Percentiles rank a stretch among this genome's conserved stretches.
Evolutionary conservation across 2,113 vertebrate genomes (phyloP).

Genomic region (Cryptomyrus ogoouensis): DNA sequence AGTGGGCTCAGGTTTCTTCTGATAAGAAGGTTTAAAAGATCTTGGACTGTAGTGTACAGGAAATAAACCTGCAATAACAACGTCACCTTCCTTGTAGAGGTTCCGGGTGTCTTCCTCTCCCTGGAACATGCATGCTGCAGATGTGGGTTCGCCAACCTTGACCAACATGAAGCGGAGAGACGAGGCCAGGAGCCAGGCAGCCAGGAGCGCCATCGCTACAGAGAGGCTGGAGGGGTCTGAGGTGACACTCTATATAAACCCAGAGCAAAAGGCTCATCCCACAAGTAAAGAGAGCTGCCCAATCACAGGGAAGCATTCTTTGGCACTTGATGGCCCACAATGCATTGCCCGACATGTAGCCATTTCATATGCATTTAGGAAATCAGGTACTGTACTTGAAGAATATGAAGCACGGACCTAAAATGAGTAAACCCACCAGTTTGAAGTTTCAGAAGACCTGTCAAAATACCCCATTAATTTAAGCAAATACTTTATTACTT

Average conservation of each 20-base stretch:
- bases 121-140: conserved; percentile 42
- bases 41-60: conserved; percentile 56
- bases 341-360: neutral
- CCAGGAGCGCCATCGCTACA: conserved; percentile 33
- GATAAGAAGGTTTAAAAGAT: conserved; percentile 39
- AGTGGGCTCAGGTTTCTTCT: conserved; percentile 42
- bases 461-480: neutral
- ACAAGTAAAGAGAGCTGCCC: neutral
- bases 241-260: neutral
- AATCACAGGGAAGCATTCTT: neutral
- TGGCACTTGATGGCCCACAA: neutral
- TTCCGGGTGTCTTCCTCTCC: conserved; percentile 46
- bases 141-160: neutral
- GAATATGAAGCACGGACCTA: neutral
- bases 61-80: conserved; percentile 60
- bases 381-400: neutral
- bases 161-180: conserved; percentile 25
- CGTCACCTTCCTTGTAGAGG: conserved; percentile 54
- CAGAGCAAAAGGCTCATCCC: neutral
- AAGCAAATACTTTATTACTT: neutral
- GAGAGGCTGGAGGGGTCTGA: neutral
- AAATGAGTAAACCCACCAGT: neutral
- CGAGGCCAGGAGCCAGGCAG: conserved; percentile 26
- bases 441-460: neutral
- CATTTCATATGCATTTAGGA: neutral